Base-by-base conservation (phyloP, 2,888 invertebrate species). In the Amphipoea lucens region DNA sequence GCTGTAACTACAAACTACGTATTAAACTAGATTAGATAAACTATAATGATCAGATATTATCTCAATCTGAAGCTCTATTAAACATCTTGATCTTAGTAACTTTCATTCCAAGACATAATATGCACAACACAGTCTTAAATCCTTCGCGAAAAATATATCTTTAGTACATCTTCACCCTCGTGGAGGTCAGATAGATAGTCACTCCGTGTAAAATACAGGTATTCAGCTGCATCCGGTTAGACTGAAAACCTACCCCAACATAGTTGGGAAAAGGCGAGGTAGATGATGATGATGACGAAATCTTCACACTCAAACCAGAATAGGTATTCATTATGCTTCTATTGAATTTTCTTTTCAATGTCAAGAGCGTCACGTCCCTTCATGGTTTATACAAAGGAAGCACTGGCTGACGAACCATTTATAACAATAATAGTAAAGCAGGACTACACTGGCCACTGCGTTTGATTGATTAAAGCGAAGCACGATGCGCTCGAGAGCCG, bases 401-500 rank as follows among this genome's bases (percentile, higher is more conserved):
- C 79, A 75, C 71, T 74, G 82, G 65, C 78, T 79, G 83, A 79
- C 68, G 74, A 70, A 57, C 77, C 78, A 80, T 85, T 87, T 89
- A 80, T 87, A 85, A 88, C 85, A 88, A 84, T 88, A 88, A 85
- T 84, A 84, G 82, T 85, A 81, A 71, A 74, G 62, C 63, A 71
- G 67, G 63, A 83, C 83, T 85, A 77, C 78, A 83, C 54, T 69
- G 85, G 85, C 85, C 81, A 79, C 81, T 88, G 87, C 88, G 81
- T 88, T 87, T 92, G 93, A 93, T 93, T 91, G 92, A 92, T 93
- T 85, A 91, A 90, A 84, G 85, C 83, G 84, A 80, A 86, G 83
- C 83, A 76, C 63, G 36, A 40, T 36, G 57, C 82, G 74, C 85
- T 76, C 75, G 60, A 88, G 76, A 54, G 74, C 65, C 70, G 57